phyloP scores from a whole-genome alignment of 2,888 invertebrate genomes.

The Leptothorax acervorum region DNA sequence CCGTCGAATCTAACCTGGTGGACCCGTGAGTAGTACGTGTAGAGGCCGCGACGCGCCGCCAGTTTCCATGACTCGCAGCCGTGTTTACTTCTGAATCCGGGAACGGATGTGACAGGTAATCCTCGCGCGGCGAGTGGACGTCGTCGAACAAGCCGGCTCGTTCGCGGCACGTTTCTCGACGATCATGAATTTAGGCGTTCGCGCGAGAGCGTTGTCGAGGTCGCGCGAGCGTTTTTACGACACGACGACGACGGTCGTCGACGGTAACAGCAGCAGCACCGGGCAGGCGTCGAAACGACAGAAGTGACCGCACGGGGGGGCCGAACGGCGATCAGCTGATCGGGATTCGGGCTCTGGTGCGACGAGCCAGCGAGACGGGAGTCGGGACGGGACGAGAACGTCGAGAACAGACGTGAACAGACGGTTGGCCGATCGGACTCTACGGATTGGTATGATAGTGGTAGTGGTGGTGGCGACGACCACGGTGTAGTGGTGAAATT shows the following conservation, averaged over 20 bases:
- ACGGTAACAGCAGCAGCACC: not conserved
- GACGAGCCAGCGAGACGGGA: slow-evolving; percentile 56
- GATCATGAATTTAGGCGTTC: not conserved
- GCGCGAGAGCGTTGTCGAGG: not conserved
- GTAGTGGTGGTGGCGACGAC: not conserved
- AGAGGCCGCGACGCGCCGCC: slow-evolving; percentile 69
- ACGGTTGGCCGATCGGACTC: slow-evolving; percentile 50
- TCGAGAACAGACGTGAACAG: not conserved
- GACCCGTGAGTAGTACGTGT: slow-evolving; percentile 77
- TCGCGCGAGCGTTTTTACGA: not conserved
- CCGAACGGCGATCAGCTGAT: slow-evolving; percentile 76
- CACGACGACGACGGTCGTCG: not conserved
- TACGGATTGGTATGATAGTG: not conserved
- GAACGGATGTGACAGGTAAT: not conserved
- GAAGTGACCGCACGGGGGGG: not conserved
- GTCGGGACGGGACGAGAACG: slow-evolving; percentile 41
- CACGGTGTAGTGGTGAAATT: not conserved
- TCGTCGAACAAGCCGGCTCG: not conserved
- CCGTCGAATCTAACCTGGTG: slow-evolving; percentile 71
- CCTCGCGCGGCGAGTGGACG: not conserved
- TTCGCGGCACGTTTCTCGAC: not conserved
- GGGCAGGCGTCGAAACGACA: not conserved
- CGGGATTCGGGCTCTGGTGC: slow-evolving; percentile 39
- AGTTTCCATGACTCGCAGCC: slow-evolving; percentile 65
- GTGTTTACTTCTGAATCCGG: slow-evolving; percentile 42